These are phyloP conservation scores for Aulostomus chinensis DNA, from an alignment of 2,797 vertebrate species.

Conservation along the genomic window DNA sequence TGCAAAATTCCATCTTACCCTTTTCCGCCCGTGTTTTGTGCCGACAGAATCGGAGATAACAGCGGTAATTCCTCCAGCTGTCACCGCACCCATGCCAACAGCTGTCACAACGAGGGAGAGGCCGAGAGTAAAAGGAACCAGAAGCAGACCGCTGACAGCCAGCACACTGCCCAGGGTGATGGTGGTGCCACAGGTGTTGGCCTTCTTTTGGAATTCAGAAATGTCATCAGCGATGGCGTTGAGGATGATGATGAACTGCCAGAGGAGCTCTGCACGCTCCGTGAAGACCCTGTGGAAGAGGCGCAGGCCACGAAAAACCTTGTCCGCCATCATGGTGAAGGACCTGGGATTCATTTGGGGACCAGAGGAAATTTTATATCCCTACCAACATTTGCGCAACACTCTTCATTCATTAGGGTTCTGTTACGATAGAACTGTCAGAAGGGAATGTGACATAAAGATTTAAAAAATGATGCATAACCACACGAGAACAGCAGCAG, in stretches of 20 bases:
- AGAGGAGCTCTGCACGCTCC: constrained; percentile 79
- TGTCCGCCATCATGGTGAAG: constrained; percentile 70
- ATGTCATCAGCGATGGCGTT: constrained; percentile 73
- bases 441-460: too few relatives aligned
- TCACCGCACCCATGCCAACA: constrained; percentile 71
- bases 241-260: constrained; percentile 72
- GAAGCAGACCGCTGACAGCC: constrained; percentile 71
- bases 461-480: too few relatives aligned
- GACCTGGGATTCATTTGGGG: constrained; percentile 55
- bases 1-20: too few relatives aligned
- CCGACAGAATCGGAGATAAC: constrained; percentile 78
- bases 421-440: too few relatives aligned
- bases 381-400: too few relatives aligned
- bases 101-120: constrained; percentile 70
- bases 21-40: constrained; percentile 71
- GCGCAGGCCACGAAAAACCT: constrained; percentile 72
- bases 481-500: too few relatives aligned
- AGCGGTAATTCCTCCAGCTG: constrained; percentile 76
- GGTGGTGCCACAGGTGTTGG: constrained; percentile 76
- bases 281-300: constrained; percentile 80
- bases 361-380: too few relatives aligned
- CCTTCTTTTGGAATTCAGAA: constrained; percentile 71
- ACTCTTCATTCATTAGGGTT: too few relatives aligned
- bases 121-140: constrained; percentile 73
- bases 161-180: constrained; percentile 71